phyloP scores from a whole-genome alignment of 2,888 invertebrate genomes.

The Xanthostigma xanthostigma region DNA sequence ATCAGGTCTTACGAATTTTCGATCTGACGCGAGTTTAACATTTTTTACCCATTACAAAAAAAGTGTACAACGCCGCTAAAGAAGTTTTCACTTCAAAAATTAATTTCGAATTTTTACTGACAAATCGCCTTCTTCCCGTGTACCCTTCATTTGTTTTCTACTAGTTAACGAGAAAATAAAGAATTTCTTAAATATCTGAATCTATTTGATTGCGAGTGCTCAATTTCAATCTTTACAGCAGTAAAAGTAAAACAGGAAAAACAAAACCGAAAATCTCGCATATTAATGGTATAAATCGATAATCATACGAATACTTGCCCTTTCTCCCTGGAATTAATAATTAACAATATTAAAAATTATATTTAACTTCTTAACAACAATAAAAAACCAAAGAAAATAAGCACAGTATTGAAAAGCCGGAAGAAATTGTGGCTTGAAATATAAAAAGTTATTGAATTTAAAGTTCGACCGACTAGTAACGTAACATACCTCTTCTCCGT shows the following conservation, averaged over 20 bases:
- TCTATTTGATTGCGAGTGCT: too few species aligned
- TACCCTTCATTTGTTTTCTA: too few species aligned
- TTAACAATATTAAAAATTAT: conserved; percentile 3
- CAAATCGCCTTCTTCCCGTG: too few species aligned
- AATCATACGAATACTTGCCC: conserved; percentile 18
- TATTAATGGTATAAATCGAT: conserved; percentile 2
- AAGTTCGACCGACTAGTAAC: not conserved
- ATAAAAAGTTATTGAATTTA: not conserved
- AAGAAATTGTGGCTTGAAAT: conserved; percentile 4
- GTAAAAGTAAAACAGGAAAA: conserved; percentile 6
- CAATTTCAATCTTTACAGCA: not conserved
- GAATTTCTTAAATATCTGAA: too few species aligned
- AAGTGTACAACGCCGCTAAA: too few species aligned
- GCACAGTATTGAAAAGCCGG: conserved; percentile 3
- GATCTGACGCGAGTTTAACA: too few species aligned
- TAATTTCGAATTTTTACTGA: too few species aligned
- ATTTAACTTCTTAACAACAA: conserved; percentile 7
- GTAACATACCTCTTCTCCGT: conserved; percentile 62
- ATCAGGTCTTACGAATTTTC: too few species aligned
- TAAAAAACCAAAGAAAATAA: conserved; percentile 9
- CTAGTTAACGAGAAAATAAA: too few species aligned
- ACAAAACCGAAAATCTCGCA: conserved; percentile 6
- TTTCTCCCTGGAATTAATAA: conserved; percentile 15
- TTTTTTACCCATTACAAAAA: too few species aligned
- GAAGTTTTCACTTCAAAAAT: too few species aligned